Base-by-base conservation (phyloP, 2,888 invertebrate species). In the Eucriotettix oculatus region DNA sequence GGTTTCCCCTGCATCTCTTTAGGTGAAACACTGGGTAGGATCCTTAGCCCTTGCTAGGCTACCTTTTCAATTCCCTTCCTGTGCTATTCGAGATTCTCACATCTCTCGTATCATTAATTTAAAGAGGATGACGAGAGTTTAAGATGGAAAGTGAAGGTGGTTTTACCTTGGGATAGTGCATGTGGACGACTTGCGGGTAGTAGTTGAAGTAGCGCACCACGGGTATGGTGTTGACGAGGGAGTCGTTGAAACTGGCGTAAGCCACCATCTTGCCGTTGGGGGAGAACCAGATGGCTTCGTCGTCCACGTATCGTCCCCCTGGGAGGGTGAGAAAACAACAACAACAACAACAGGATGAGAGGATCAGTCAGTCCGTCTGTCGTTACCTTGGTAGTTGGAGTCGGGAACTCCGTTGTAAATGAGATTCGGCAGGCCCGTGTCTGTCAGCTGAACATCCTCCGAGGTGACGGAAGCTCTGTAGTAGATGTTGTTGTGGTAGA, bases 251-350 rank as follows among this genome's bases (percentile, higher is more conserved):
- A 43, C 85, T 81, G 1, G 84, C 88, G 69, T 81, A 97, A 1
- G 90, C 89, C 64, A 97, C 71, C 69, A 83, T 83, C 14, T 75
- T 79, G 29, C 92, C 92, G 68, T 85, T 82, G 0, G 83, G 81
- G 1, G 92, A 91, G 76, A 94, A 92, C 93, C 94, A 96, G 53
- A 93, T 72, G 0, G 95, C 96, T 66, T 84, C 82, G 72, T 87
- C 87, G 0, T 48, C 9, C 2, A n/a, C 3, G 48, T 48, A 48
- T 9, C 48, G 9, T n/a, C 12, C 48, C 2, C 14, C 48, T 48
- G 48, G 5, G 9, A 29, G 29, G n/a, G n/a, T n/a, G n/a, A n/a
- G n/a, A n/a, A n/a, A n/a, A n/a, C n/a, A n/a, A n/a, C n/a, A n/a
- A n/a, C n/a, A n/a, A n/a, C n/a, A n/a, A n/a, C n/a, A n/a, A n/a